Evolutionary conservation across 2,113 vertebrate species (phyloP), one percentile per base, ranked within the genome.

Genomic region (Pandion haliaetus): DNA sequence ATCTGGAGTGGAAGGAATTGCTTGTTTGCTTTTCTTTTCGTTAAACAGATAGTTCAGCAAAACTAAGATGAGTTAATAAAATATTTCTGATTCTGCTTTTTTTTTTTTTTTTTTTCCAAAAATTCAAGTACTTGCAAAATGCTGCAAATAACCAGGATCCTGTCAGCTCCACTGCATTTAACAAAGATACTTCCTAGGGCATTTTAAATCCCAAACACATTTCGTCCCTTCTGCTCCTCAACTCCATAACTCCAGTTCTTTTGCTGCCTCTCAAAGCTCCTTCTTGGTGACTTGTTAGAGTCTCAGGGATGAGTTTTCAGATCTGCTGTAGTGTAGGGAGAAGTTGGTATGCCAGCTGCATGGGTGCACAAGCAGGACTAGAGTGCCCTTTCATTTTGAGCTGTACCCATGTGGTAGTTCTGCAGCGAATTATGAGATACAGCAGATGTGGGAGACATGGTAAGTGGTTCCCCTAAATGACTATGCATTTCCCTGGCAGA

Each of bases 11-110:
- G 44, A 85, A 65, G 73, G 85, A 95, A 74, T 74, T 29, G 10
- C 50, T 90, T 93, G 54, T 92, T 95, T 95, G 55, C 50, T 94
- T 97, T 86, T 25, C 73, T 79, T 67, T 87, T 71, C 74, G 76
- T 91, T 82, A 73, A 90, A 88, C 54, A 83, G 45, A 95, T 21
- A 90, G 72, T 70, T 95, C 88, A 94, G 76, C 71, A 93, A 83
- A 97, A 84, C 44, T 47, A 71, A 76, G 77, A 81, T n/a, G 42
- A 86, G 59, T 88, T 93, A 77, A 93, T 86, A 70, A 92, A 94
- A 77, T 66, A 62, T 57, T 32, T 94, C 86, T 47, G 47, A 92
- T 82, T 63, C 73, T 59, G 29, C 8, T 17, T 3, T 62, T 69
- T 65, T 69, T 79, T 69, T 65, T 69, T 79, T 71, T 13, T 69